Base-by-base conservation (phyloP, 1,140 invertebrate genomes). In the Cydia fagiglandana region DNA sequence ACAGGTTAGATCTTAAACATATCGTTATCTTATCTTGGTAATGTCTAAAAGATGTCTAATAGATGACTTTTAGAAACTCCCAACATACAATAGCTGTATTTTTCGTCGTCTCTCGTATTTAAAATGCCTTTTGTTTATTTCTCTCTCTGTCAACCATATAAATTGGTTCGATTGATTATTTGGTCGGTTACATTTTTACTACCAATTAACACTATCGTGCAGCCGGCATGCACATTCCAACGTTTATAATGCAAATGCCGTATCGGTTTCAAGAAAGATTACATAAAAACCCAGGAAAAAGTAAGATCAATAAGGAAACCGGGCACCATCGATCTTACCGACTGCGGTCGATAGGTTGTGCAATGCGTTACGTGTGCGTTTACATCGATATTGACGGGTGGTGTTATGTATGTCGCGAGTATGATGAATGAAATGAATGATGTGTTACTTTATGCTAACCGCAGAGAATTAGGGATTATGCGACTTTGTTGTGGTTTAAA, bases 221-320 rank as follows among this genome's bases (percentile, higher is more conserved):
- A 61, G 56, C 20, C n/a, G 17, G 53, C 53, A 61, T 12, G 20
- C 9, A 24, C 20, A 61, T 61, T 61, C 56, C 56, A 24, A 20
- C 9, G 56, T 61, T 24, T 61, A 61, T 24, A 61, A 61, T 24
- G 20, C 56, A 61, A 61, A 56, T 56, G 9, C 20, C 20, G 56
- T 61, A 61, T 61, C 56, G 56, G n/a, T 61, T 61, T 61, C 20
- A 61, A 61, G 56, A 61, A 61, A 61, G 56, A 61, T 61, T 61
- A 61, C 56, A 61, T 61, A 61, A 61, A 61, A 61, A 61, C 17
- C 56, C 9, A 9, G 20, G 56, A 24, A 61, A 61, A 61, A 24
- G 38, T 17, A 70, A 70, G 66, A 70, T 41, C 66, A 70, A 70
- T 70, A 70, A 70, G 66, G 66, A 70, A 70, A 38, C 66, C 24